Evolutionary conservation across 2,888 invertebrate species (phyloP), one percentile per base, ranked within the genome.

Genomic region (Dynastes grantii): DNA sequence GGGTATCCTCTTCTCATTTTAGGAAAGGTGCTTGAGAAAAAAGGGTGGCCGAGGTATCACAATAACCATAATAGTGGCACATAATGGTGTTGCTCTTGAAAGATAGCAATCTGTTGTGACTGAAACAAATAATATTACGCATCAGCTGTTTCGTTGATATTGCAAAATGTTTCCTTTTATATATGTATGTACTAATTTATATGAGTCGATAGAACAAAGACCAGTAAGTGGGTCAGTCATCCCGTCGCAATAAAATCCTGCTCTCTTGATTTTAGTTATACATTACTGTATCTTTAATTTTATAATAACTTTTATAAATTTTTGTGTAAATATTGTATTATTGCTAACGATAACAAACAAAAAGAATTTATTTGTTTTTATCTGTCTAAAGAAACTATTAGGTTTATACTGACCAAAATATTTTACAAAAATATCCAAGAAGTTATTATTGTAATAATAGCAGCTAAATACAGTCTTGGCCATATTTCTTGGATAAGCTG

Each of bases 1-100:
- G 65, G 65, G 40, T 65, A 65, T 45, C 45, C 8, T 45, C 65
- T 40, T n/a, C 37, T 37, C 40, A 9, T 16, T 40, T 65, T 37
- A 37, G 40, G 40, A 65, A 65, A 16, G 16, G 65, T 65, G 55
- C n/a, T 55, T 55, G 16, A 6, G 53, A 55, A 16, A 22, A 55
- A 22, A 22, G 16, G n/a, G 55, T 55, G 16, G 55, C 6, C 45
- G 22, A 55, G 22, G 0, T 55, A 55, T n/a, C 55, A 55, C n/a
- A 55, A n/a, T 0, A 55, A 6, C 22, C 55, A n/a, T 13, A n/a
- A 22, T 55, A 55, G 8, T 6, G 13, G n/a, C 22, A n/a, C 3
- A 22, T 4, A 11, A 8, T 1, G 55, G n/a, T 55, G 55, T 55
- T 16, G 55, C 16, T 55, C 22, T 55, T 55, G 22, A 16, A 22